phyloP scores from a whole-genome alignment of 35 echinoderm and acorn worm genomes.

The Stichopus chloronotus region DNA sequence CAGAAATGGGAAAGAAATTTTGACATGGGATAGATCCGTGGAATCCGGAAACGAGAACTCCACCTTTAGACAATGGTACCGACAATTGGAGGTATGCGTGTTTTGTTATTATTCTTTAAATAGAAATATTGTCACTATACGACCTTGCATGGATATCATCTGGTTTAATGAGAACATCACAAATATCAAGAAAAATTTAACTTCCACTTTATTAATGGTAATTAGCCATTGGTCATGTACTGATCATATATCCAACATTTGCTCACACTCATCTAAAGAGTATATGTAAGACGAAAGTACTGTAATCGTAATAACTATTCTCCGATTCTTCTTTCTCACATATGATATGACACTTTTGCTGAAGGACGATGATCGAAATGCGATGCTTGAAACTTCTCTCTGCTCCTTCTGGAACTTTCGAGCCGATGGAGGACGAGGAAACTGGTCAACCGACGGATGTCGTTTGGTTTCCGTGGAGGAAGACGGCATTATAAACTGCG shows the following conservation, averaged over 20 bases:
- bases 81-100: background rate
- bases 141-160: too few relatives aligned
- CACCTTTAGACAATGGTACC: slow-evolving; percentile 41
- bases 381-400: background rate
- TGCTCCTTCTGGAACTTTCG: slow-evolving; percentile 55
- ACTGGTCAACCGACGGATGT: slow-evolving; percentile 57
- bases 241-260: too few relatives aligned
- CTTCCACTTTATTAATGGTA: too few relatives aligned
- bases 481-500: slow-evolving; percentile 40
- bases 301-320: too few relatives aligned
- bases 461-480: background rate
- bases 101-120: too few relatives aligned
- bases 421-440: slow-evolving; percentile 43
- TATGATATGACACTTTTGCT: background rate
- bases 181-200: too few relatives aligned
- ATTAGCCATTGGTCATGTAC: too few relatives aligned
- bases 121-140: too few relatives aligned
- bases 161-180: too few relatives aligned
- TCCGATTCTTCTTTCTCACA: too few relatives aligned
- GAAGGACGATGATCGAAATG: background rate
- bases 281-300: too few relatives aligned
- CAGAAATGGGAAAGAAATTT: background rate
- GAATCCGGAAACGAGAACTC: slow-evolving; percentile 21
- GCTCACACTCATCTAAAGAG: too few relatives aligned
- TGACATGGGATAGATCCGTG: slow-evolving; percentile 28